A percentile compares a stretch with the other conserved stretches of the same genome.
These are phyloP conservation scores for Parambassis ranga DNA, from an alignment of 2,797 vertebrate species.

Conservation along the genomic window DNA sequence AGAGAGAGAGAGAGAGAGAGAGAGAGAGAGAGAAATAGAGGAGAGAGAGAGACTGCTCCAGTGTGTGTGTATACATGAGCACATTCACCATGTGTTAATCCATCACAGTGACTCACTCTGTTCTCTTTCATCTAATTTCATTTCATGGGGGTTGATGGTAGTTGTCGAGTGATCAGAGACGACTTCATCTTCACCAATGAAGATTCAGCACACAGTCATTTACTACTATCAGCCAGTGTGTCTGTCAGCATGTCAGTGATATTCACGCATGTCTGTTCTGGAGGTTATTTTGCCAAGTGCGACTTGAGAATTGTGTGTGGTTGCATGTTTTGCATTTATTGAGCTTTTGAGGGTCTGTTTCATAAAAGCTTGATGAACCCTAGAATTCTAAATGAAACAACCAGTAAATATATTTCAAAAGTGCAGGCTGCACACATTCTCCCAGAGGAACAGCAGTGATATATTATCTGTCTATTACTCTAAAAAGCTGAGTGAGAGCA, in stretches of 20 bases:
- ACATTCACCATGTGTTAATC: not conserved
- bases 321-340: not conserved
- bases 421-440: not conserved
- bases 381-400: too few relatives aligned
- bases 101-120: conserved; percentile 14
- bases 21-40: too few relatives aligned
- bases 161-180: conserved; percentile 1
- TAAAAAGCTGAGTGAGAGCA: not conserved
- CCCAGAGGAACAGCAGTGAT: not conserved
- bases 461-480: not conserved
- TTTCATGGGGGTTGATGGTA: not conserved
- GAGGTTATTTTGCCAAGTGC: not conserved
- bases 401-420: not conserved
- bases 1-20: too few relatives aligned
- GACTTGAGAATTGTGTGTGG: not conserved
- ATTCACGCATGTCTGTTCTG: not conserved
- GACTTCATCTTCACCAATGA: not conserved
- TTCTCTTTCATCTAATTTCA: conserved; percentile 11
- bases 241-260: not conserved
- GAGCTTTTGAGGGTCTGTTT: too few relatives aligned
- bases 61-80: not conserved
- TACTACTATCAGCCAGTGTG: not conserved
- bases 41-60: too few relatives aligned
- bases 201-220: not conserved
- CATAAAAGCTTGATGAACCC: too few relatives aligned